These are phyloP conservation scores for Chanos chanos DNA, from an alignment of 2,797 vertebrate genomes.

Conservation along the genomic window DNA sequence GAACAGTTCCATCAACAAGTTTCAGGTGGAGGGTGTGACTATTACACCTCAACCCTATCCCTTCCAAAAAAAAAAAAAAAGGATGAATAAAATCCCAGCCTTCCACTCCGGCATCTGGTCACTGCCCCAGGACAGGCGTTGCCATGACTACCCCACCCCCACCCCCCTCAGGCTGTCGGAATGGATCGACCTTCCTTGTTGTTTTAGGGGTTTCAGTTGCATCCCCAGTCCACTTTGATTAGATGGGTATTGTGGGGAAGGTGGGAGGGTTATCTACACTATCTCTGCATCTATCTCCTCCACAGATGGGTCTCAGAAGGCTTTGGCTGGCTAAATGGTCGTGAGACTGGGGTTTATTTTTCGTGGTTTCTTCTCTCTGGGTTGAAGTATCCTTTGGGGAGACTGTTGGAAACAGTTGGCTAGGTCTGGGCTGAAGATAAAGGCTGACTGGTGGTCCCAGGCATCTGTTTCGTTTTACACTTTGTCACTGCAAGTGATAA, in stretches of 20 bases:
- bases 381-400: too few species aligned
- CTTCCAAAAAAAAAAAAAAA: slow-evolving; percentile 27
- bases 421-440: too few species aligned
- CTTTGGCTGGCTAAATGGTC: slow-evolving; percentile 15
- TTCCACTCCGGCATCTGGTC: slow-evolving; percentile 67
- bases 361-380: too few species aligned
- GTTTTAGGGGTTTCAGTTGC: slow-evolving; percentile 46
- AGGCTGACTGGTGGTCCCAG: slow-evolving; percentile 10
- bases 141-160: slow-evolving; percentile 63
- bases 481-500: slow-evolving; percentile 42
- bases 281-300: slow-evolving; percentile 53
- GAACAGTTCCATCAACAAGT: slow-evolving; percentile 39
- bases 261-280: slow-evolving; percentile 40
- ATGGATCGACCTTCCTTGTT: slow-evolving; percentile 47
- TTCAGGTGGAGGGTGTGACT: slow-evolving; percentile 47
- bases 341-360: slow-evolving; percentile 1
- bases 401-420: background rate
- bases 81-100: slow-evolving; percentile 38
- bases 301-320: slow-evolving; percentile 18
- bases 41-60: background rate
- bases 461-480: slow-evolving; percentile 41
- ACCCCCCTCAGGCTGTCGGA: slow-evolving; percentile 52
- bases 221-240: slow-evolving; percentile 41
- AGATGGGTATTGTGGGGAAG: background rate
- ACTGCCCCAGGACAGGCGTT: slow-evolving; percentile 65